A percentile compares a stretch with the other conserved stretches of the same genome.
Evolutionary conservation across 2,888 invertebrate species (phyloP).

Genomic region (Drosophila emarginata): DNA sequence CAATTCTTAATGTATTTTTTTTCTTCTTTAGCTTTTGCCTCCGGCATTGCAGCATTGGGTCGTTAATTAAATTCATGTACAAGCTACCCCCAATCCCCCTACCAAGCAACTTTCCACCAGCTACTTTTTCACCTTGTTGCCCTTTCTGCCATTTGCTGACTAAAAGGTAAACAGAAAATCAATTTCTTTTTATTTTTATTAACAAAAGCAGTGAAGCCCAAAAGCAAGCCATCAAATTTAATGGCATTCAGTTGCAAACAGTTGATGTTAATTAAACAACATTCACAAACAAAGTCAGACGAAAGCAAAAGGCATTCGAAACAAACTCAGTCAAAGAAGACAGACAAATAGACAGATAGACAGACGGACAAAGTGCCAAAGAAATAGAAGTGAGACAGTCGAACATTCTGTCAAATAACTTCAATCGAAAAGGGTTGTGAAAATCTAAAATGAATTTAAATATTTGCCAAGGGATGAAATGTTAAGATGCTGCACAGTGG

Average conservation of each 20-base stretch:
- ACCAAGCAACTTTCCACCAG: not conserved
- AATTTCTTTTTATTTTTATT: constrained; percentile 45
- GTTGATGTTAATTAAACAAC: constrained; percentile 57
- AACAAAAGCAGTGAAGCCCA: constrained; percentile 28
- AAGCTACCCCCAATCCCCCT: not conserved
- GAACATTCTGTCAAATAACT: constrained; percentile 23
- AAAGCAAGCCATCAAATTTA: constrained; percentile 34
- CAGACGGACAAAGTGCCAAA: not conserved
- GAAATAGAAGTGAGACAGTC: constrained; percentile 9
- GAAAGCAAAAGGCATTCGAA: constrained; percentile 19
- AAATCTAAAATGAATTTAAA: constrained; percentile 64
- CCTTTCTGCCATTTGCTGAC: constrained; percentile 37
- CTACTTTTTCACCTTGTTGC: not conserved
- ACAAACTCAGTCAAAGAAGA: constrained; percentile 10
- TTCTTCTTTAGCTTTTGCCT: constrained; percentile 5
- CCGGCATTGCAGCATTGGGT: constrained; percentile 19
- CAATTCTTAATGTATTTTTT: constrained; percentile 34
- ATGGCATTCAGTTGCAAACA: constrained; percentile 36
- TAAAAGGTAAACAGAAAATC: constrained; percentile 65
- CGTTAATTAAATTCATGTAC: constrained; percentile 47
- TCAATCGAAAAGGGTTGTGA: constrained; percentile 39
- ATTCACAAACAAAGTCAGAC: constrained; percentile 27
- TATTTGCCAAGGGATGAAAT: constrained; percentile 47
- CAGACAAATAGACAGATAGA: constrained; percentile 37
- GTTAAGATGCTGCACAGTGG: constrained; percentile 22